phyloP scores from a whole-genome alignment of 2,797 vertebrate genomes.

The Myoxocephalus aenaeus region DNA sequence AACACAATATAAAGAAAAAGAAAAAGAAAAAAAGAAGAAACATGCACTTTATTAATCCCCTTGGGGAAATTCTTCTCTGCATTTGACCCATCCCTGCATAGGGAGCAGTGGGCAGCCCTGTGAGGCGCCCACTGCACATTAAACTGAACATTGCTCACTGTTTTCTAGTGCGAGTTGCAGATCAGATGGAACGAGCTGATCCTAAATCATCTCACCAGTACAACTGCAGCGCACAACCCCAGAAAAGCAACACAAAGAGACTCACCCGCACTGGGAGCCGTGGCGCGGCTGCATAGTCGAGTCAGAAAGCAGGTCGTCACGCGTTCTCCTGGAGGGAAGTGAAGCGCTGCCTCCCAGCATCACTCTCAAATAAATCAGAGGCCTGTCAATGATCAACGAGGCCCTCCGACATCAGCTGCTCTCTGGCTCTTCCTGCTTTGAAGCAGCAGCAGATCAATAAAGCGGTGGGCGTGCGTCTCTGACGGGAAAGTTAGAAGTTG shows the following conservation, averaged over 20 bases:
- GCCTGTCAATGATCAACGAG: slow-evolving; percentile 81
- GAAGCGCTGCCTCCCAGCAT: slow-evolving; percentile 60
- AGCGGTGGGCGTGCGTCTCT: neutral
- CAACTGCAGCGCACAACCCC: neutral
- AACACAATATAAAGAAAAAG: too few relatives aligned
- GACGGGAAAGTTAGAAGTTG: neutral
- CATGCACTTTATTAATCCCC: too few relatives aligned
- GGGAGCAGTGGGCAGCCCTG: too few relatives aligned
- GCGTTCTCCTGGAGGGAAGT: too few relatives aligned
- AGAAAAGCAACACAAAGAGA: slow-evolving; percentile 6
- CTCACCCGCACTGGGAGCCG: slow-evolving; percentile 71
- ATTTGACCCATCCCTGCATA: too few relatives aligned
- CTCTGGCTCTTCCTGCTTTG: slow-evolving; percentile 33
- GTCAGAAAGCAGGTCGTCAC: slow-evolving; percentile 27
- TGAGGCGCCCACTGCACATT: too few relatives aligned
- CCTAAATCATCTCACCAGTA: neutral
- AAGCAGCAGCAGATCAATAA: slow-evolving; percentile 16
- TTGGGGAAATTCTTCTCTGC: too few relatives aligned
- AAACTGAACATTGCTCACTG: too few relatives aligned
- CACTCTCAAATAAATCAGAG: slow-evolving; percentile 75
- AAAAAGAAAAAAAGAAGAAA: too few relatives aligned
- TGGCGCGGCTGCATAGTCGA: slow-evolving; percentile 43
- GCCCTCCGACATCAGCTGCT: slow-evolving; percentile 41
- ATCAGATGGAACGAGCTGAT: too few relatives aligned
- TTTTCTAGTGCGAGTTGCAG: too few relatives aligned